Percentiles rank a stretch among this genome's conserved stretches.
phyloP scores from a whole-genome alignment of 2,113 vertebrate species.

The Carassius gibelio region DNA sequence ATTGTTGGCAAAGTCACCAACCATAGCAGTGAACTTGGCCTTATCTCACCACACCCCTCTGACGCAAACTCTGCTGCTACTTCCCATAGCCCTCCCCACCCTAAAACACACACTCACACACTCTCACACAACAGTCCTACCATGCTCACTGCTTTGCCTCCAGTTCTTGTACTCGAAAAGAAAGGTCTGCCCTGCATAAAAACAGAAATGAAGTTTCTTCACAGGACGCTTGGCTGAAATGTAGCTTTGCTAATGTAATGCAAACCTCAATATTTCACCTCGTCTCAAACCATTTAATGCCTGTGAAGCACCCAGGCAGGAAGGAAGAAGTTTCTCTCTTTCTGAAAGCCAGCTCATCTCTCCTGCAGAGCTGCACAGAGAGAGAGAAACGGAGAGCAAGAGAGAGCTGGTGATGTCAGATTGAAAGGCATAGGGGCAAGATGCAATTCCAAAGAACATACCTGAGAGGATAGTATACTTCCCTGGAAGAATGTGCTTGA shows the following conservation, averaged over 20 bases:
- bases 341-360: neutral
- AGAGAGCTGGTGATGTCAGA: constrained; percentile 42
- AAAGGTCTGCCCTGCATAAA: neutral
- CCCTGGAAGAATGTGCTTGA: neutral
- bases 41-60: constrained; percentile 62
- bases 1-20: constrained; percentile 47
- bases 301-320: constrained; percentile 35
- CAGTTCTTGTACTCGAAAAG: neutral
- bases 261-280: neutral
- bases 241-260: too few relatives aligned
- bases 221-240: neutral
- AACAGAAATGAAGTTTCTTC: neutral
- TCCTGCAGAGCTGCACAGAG: neutral
- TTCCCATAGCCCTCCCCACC: constrained; percentile 49
- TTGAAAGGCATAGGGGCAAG: constrained; percentile 12
- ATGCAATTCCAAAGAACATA: constrained; percentile 40
- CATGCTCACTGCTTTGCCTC: constrained; percentile 17
- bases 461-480: constrained; percentile 29
- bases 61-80: constrained; percentile 53
- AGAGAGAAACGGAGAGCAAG: neutral
- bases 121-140: neutral
- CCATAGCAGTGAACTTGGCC: constrained; percentile 43
- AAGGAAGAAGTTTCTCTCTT: constrained; percentile 40
- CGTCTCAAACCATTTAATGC: neutral
- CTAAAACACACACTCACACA: constrained; percentile 17